phyloP scores from a whole-genome alignment of 2,888 invertebrate genomes.

The Alviniconcha strummeri region DNA sequence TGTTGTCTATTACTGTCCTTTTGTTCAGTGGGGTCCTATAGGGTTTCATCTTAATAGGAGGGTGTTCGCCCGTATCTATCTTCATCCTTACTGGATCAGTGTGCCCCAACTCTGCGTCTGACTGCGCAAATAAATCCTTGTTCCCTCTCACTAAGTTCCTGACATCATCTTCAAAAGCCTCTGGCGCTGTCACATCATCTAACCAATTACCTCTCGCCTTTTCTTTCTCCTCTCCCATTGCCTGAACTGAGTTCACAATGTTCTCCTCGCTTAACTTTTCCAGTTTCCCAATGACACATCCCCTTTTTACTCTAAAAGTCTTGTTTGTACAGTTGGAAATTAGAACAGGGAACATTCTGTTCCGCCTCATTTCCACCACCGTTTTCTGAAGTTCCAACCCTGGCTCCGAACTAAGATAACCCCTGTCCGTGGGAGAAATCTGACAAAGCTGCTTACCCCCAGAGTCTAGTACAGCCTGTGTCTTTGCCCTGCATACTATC shows the following conservation, averaged over 20 bases:
- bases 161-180: neutral
- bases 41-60: too few species aligned
- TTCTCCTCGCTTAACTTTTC: neutral
- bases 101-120: too few species aligned
- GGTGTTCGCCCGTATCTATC: too few species aligned
- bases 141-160: too few species aligned
- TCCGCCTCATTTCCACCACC: neutral
- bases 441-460: constrained; percentile 23
- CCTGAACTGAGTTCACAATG: neutral
- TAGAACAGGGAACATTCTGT: neutral
- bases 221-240: neutral
- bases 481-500: too few species aligned
- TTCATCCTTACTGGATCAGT: too few species aligned
- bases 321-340: constrained; percentile 36
- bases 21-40: too few species aligned
- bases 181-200: neutral
- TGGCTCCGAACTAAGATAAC: constrained; percentile 32
- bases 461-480: too few species aligned
- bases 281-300: constrained; percentile 32
- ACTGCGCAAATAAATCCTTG: too few species aligned
- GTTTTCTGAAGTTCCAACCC: neutral
- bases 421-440: constrained; percentile 27
- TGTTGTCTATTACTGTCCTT: too few species aligned
- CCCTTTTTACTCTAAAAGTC: constrained; percentile 31
- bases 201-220: neutral